phyloP scores from a whole-genome alignment of 2,797 vertebrate genomes.

The Smutsia temminckii region DNA sequence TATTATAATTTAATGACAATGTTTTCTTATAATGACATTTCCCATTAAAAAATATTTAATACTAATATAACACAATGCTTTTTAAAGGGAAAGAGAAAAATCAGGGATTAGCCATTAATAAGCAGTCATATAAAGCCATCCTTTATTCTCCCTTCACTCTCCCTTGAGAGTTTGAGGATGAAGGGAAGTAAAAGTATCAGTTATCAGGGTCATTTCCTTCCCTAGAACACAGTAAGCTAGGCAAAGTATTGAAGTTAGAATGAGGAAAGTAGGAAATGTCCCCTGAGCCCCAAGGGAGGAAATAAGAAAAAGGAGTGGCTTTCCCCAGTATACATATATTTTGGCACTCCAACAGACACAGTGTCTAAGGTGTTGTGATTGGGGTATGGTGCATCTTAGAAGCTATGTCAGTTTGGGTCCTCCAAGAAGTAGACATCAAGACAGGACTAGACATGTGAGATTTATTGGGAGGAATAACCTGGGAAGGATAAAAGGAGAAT shows the following conservation, averaged over 20 bases:
- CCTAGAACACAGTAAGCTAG: neutral
- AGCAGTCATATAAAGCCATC: neutral
- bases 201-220: neutral
- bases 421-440: neutral
- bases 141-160: neutral
- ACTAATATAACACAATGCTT: neutral
- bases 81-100: neutral
- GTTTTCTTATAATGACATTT: neutral
- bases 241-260: neutral
- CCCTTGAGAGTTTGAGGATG: neutral
- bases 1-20: neutral
- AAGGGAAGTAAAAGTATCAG: neutral
- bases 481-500: neutral
- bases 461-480: neutral
- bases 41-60: neutral
- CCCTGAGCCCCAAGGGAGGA: neutral
- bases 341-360: neutral
- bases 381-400: neutral
- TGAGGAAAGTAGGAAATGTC: neutral
- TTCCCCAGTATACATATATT: neutral
- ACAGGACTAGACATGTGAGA: neutral
- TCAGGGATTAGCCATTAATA: neutral
- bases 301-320: neutral
- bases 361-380: neutral
- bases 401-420: neutral